These are phyloP conservation scores for Idaea aversata DNA, from an alignment of 2,888 invertebrate species.

Conservation along the genomic window DNA sequence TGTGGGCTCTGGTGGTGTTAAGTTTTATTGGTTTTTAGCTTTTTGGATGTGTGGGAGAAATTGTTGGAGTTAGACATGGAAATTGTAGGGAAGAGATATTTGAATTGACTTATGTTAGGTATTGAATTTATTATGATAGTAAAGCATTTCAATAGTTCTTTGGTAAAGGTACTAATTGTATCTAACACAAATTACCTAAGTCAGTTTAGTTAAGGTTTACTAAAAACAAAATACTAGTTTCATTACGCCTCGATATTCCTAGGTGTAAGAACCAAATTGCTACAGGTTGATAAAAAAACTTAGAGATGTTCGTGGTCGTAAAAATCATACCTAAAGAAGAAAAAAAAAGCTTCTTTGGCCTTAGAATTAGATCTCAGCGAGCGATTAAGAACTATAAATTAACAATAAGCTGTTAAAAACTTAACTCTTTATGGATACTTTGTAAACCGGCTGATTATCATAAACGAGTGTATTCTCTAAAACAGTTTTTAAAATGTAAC, in stretches of 20 bases:
- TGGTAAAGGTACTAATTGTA: too few relatives aligned
- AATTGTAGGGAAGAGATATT: neutral
- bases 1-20: slow-evolving; percentile 30
- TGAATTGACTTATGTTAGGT: neutral
- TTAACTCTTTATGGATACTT: neutral
- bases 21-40: neutral
- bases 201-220: too few relatives aligned
- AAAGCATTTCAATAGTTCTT: too few relatives aligned
- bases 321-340: too few relatives aligned
- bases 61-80: neutral
- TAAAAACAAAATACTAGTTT: too few relatives aligned
- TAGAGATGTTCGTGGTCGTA: too few relatives aligned
- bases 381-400: too few relatives aligned
- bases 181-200: too few relatives aligned
- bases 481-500: too few relatives aligned
- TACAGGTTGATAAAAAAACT: too few relatives aligned
- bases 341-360: neutral
- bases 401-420: neutral
- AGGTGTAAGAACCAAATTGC: too few relatives aligned
- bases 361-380: neutral
- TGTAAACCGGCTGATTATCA: neutral
- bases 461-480: neutral
- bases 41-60: slow-evolving; percentile 3
- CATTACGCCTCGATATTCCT: too few relatives aligned
- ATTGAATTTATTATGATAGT: neutral